Evolutionary conservation across 1,140 invertebrate genomes (phyloP).

Genomic region (Drosophila tsacasi): DNA sequence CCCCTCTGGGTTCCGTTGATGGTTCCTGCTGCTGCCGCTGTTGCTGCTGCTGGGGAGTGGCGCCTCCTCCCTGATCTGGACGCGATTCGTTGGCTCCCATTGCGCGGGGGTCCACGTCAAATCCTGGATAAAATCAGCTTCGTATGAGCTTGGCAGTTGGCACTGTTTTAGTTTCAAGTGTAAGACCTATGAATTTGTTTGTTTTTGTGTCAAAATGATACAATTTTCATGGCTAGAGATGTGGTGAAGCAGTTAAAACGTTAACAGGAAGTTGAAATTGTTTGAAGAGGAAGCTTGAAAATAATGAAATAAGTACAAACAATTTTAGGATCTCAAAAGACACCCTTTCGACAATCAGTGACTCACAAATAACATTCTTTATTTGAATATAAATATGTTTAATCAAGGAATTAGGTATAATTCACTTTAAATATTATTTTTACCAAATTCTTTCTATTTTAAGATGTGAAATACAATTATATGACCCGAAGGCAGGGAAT

Average conservation of each 20-base stretch:
- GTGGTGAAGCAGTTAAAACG: neutral
- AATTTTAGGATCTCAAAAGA: too few species aligned
- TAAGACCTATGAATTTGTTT: constrained; percentile 6
- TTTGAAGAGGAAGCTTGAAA: neutral
- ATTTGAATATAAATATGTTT: neutral
- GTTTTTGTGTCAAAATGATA: constrained; percentile 17
- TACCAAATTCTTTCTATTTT: neutral
- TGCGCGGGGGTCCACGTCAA: neutral
- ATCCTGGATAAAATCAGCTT: constrained; percentile 7
- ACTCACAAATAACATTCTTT: too few species aligned
- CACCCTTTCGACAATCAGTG: too few species aligned
- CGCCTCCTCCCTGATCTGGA: neutral
- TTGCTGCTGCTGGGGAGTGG: neutral
- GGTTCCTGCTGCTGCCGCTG: neutral
- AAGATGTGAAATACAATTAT: neutral
- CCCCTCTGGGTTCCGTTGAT: neutral
- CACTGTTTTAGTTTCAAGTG: neutral
- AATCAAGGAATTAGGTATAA: neutral
- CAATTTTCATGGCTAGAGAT: constrained; percentile 29
- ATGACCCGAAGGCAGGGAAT: neutral
- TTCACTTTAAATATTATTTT: neutral
- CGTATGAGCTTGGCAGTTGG: constrained; percentile 1
- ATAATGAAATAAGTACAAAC: too few species aligned
- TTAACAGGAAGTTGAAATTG: neutral
- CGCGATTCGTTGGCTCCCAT: constrained; percentile 31